Conservation (phyloP, 1,140 invertebrate species). For the Vanessa atalanta region DNA sequence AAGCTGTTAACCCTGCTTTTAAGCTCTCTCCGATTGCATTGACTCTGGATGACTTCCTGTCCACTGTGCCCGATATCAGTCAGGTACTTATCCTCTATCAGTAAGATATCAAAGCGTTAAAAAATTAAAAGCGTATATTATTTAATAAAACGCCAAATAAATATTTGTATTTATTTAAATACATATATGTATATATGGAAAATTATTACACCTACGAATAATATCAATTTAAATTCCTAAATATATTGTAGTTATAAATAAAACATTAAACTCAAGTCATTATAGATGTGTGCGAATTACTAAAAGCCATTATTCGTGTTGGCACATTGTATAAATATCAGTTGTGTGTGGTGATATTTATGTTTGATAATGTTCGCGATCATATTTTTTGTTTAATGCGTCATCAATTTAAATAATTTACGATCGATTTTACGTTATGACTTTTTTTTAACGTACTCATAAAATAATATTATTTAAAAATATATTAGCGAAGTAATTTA, state of each 20-base stretch:
- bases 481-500: too few relatives aligned
- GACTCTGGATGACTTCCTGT: too few relatives aligned
- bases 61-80: too few relatives aligned
- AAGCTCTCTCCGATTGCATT: too few relatives aligned
- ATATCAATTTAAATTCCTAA: background rate
- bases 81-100: too few relatives aligned
- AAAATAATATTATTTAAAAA: constrained; percentile 1
- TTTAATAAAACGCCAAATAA: too few relatives aligned
- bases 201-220: too few relatives aligned
- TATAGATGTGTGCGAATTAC: background rate
- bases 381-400: constrained; percentile 7
- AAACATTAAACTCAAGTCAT: background rate
- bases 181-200: too few relatives aligned
- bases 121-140: too few relatives aligned
- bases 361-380: constrained; percentile 1
- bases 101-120: too few relatives aligned
- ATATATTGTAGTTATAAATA: background rate
- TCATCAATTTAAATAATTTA: constrained; percentile 7
- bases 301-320: background rate
- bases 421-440: background rate
- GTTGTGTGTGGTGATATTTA: constrained; percentile 4
- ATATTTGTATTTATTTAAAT: too few relatives aligned
- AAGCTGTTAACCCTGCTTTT: too few relatives aligned
- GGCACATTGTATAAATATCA: background rate
- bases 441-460: background rate